Conservation (phyloP, 2,113 vertebrate species). For the Xiphophorus hellerii region DNA sequence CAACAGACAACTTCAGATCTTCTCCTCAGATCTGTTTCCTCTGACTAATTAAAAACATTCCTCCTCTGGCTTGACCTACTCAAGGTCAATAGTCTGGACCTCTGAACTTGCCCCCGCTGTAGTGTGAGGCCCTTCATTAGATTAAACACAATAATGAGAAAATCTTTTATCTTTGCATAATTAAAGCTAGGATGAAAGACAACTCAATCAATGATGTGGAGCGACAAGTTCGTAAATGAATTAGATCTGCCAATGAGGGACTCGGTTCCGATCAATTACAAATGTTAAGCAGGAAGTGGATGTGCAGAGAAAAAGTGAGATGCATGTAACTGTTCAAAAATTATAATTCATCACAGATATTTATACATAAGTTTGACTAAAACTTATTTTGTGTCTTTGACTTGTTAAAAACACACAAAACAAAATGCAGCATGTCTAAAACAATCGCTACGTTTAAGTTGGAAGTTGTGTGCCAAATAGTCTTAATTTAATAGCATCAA, state of each 20-base stretch:
- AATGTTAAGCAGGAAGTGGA: slow-evolving; percentile 84
- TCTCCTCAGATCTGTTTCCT: slow-evolving; percentile 64
- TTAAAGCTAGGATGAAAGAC: slow-evolving; percentile 94
- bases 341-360: background rate
- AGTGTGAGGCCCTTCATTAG: slow-evolving; percentile 94
- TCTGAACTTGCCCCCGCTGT: slow-evolving; percentile 90
- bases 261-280: slow-evolving; percentile 87
- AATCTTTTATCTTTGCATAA: slow-evolving; percentile 98
- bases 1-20: slow-evolving; percentile 29
- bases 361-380: background rate
- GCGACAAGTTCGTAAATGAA: slow-evolving; percentile 99
- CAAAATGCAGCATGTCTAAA: background rate
- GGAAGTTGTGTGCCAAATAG: background rate
- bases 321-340: slow-evolving; percentile 41
- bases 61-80: slow-evolving; percentile 72
- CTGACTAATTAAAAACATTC: slow-evolving; percentile 91
- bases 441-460: background rate
- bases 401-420: background rate
- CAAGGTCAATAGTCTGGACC: slow-evolving; percentile 90
- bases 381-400: background rate
- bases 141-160: slow-evolving; percentile 98
- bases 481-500: slow-evolving; percentile 11
- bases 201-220: slow-evolving; percentile 93
- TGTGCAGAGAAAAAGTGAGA: slow-evolving; percentile 37
- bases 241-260: slow-evolving; percentile 91